These are phyloP conservation scores for Gnathonemus echidnorhynchus DNA, from an alignment of 2,113 vertebrate genomes.

Conservation along the genomic window DNA sequence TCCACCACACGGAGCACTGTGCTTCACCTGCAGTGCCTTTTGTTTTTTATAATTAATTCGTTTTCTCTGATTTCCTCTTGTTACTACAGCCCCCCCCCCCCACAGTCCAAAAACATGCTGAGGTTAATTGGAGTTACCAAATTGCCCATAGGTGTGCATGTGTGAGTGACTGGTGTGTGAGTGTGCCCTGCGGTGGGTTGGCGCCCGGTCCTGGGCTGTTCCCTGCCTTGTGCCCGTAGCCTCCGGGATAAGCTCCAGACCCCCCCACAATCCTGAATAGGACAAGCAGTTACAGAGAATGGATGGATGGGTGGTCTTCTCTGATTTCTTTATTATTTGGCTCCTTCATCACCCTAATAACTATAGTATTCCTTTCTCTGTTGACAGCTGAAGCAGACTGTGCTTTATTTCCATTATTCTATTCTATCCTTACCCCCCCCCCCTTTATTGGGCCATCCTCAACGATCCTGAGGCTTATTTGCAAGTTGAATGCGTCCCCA, in stretches of 20 bases:
- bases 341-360: not conserved
- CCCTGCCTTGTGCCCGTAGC: no score
- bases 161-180: not conserved
- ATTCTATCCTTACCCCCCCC: not conserved
- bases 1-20: not conserved
- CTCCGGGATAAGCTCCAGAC: not conserved
- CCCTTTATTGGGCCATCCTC: not conserved
- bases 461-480: not conserved
- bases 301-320: not conserved
- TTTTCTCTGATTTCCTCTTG: not conserved
- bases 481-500: not conserved
- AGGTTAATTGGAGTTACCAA: no score
- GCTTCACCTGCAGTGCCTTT: not conserved
- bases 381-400: not conserved
- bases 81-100: no score
- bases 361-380: not conserved
- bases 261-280: not conserved
- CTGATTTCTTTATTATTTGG: not conserved
- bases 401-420: not conserved
- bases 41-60: not conserved
- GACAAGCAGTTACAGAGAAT: not conserved
- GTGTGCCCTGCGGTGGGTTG: not conserved
- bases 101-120: no score
- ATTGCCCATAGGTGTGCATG: not conserved
- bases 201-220: not conserved